These are phyloP conservation scores for Megaceryle torquata DNA, from an alignment of 2,113 vertebrate genomes.

Conservation along the genomic window DNA sequence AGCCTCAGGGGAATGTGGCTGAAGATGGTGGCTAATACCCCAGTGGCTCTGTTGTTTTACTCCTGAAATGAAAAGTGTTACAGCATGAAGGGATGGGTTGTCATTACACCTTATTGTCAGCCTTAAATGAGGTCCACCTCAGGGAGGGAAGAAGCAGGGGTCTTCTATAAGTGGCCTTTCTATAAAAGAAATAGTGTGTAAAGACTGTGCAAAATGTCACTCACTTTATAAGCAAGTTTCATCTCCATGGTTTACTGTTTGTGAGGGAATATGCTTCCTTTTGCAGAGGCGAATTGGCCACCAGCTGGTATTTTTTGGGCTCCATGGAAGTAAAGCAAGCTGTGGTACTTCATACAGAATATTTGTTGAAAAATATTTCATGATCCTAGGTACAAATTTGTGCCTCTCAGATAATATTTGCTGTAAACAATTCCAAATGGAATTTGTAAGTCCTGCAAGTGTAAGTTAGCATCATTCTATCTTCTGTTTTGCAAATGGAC, in stretches of 20 bases:
- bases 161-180: neutral
- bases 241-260: neutral
- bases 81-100: neutral
- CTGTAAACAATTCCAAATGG: neutral
- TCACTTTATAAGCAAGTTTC: neutral
- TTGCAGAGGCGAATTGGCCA: neutral
- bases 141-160: neutral
- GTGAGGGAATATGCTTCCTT: neutral
- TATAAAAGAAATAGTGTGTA: neutral
- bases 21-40: neutral
- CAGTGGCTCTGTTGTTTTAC: neutral
- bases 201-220: neutral
- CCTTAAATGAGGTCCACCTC: neutral
- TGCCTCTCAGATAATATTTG: neutral
- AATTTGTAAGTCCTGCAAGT: neutral
- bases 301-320: neutral
- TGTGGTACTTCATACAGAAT: neutral
- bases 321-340: neutral
- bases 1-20: neutral
- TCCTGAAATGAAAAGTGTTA: neutral
- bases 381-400: neutral
- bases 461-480: neutral
- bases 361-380: neutral
- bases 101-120: neutral
- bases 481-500: neutral